phyloP scores from a whole-genome alignment of 2,797 vertebrate species.

The Phoxinus dragarum region DNA sequence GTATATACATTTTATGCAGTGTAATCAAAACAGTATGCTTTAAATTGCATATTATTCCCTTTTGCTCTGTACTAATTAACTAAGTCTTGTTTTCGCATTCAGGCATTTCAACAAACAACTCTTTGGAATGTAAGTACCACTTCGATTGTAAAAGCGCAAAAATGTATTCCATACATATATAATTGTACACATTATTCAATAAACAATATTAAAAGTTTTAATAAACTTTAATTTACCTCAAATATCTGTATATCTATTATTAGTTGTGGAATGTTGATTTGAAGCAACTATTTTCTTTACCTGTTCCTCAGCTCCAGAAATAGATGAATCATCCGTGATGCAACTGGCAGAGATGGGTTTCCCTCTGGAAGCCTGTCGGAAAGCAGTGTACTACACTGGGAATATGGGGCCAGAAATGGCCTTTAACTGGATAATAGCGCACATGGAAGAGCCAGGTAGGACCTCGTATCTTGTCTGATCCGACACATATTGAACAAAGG shows the following conservation, averaged over 20 bases:
- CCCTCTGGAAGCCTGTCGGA: constrained; percentile 94
- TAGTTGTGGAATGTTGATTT: constrained; percentile 48
- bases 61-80: constrained; percentile 9
- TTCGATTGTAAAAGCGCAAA: constrained; percentile 29
- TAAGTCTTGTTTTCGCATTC: constrained; percentile 57
- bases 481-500: not conserved
- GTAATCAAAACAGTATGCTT: not conserved
- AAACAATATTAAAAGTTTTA: not conserved
- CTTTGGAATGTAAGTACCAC: constrained; percentile 89
- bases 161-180: not conserved
- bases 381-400: constrained; percentile 98
- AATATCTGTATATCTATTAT: constrained; percentile 11
- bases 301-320: constrained; percentile 87
- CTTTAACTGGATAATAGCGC: constrained; percentile 99
- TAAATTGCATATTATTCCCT: not conserved
- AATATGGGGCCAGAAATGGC: constrained; percentile 97
- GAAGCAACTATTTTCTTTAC: constrained; percentile 10
- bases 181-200: not conserved
- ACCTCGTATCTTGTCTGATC: constrained; percentile 9
- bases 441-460: constrained; percentile 98
- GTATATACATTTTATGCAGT: not conserved
- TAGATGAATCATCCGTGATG: constrained; percentile 95
- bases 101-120: constrained; percentile 88
- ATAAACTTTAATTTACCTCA: not conserved
- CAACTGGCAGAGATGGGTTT: constrained; percentile 99